A percentile compares a stretch with the other conserved stretches of the same genome.
Evolutionary conservation across 2,113 vertebrate genomes (phyloP).

Genomic region (Psettodes erumei): DNA sequence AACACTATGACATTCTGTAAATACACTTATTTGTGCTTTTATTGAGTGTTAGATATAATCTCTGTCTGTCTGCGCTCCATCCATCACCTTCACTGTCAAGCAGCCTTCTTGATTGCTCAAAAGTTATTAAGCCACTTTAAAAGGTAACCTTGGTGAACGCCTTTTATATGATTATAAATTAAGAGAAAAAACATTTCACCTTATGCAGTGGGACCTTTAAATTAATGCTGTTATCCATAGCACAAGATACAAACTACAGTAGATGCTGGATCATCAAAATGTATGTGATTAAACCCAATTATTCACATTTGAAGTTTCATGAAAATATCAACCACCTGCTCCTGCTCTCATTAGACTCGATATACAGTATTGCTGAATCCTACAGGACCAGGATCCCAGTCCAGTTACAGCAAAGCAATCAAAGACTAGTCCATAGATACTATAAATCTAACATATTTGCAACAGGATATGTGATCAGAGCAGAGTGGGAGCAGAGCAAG

Average conservation of each 20-base stretch:
- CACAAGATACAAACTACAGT: background rate
- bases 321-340: background rate
- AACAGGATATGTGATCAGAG: background rate
- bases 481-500: constrained; percentile 10
- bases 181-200: background rate
- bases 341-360: background rate
- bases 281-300: background rate
- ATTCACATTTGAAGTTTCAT: background rate
- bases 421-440: background rate
- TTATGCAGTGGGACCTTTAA: background rate
- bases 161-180: background rate
- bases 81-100: too few relatives aligned
- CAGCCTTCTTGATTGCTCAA: background rate
- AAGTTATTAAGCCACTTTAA: background rate
- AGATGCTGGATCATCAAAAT: background rate
- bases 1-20: constrained; percentile 9
- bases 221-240: background rate
- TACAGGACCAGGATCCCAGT: background rate
- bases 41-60: too few relatives aligned
- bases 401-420: background rate
- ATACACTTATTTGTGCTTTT: too few relatives aligned
- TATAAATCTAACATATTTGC: background rate
- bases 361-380: background rate
- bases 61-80: too few relatives aligned
- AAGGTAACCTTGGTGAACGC: background rate